These are phyloP conservation scores for Mycetomoellerius zeteki DNA, from an alignment of 1,140 invertebrate genomes.

Conservation along the genomic window DNA sequence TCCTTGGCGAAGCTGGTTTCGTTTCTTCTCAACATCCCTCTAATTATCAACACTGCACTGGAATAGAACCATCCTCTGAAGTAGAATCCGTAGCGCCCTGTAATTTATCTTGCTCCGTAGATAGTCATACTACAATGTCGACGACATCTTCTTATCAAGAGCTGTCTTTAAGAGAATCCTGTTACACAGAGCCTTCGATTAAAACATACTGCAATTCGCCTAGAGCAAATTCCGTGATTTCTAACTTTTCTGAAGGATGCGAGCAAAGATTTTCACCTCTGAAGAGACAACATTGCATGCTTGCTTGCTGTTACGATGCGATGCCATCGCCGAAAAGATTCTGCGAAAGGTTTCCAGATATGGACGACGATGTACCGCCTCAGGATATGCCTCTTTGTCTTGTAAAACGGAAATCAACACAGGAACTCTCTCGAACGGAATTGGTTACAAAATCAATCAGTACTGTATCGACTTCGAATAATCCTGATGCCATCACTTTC, in stretches of 20 bases:
- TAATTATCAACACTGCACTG: constrained; percentile 30
- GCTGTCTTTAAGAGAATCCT: constrained; percentile 63
- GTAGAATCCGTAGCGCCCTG: constrained; percentile 52
- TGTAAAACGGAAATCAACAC: constrained; percentile 81
- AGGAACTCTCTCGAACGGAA: constrained; percentile 66
- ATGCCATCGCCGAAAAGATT: constrained; percentile 73
- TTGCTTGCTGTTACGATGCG: constrained; percentile 76
- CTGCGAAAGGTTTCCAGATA: constrained; percentile 58
- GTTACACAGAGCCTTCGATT: constrained; percentile 66
- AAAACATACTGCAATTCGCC: constrained; percentile 79
- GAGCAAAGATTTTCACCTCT: constrained; percentile 66
- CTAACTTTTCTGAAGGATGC: constrained; percentile 42
- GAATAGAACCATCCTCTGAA: constrained; percentile 51
- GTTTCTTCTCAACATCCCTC: constrained; percentile 27
- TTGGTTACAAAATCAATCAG: constrained; percentile 83
- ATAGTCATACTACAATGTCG: constrained; percentile 45
- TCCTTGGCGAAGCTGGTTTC: constrained; percentile 71
- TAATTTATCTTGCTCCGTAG: constrained; percentile 77
- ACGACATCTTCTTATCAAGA: constrained; percentile 69
- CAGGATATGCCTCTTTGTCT: constrained; percentile 85
- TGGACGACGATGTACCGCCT: constrained; percentile 68
- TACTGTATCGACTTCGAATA: constrained; percentile 74
- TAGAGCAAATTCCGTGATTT: constrained; percentile 64
- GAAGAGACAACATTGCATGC: constrained; percentile 74
- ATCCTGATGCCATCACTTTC: constrained; percentile 88